A percentile compares a stretch with the other conserved stretches of the same genome.
Conservation (phyloP, 2,888 invertebrate species). For the Pilophorus perplexus region DNA sequence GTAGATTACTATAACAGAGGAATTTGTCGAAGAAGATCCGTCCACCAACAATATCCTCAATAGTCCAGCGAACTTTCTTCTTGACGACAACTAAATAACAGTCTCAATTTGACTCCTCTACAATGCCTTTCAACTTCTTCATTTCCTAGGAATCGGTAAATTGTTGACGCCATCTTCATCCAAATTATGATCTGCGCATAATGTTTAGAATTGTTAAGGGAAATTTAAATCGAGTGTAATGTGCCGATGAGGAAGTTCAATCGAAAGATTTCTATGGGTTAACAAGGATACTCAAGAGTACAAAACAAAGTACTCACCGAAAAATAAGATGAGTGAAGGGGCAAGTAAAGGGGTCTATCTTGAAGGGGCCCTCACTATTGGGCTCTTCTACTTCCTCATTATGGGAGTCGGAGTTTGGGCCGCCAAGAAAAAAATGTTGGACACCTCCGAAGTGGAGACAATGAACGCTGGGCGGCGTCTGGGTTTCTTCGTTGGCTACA, state of each 20-base stretch:
- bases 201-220: no score
- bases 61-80: no score
- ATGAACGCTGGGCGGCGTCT: slow-evolving; percentile 69
- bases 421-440: slow-evolving; percentile 60
- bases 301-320: background rate
- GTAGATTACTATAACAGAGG: no score
- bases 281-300: slow-evolving; percentile 32
- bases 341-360: slow-evolving; percentile 55
- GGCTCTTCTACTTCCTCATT: slow-evolving; percentile 66
- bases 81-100: no score
- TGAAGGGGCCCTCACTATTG: slow-evolving; percentile 62
- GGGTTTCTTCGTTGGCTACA: slow-evolving; percentile 64
- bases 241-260: slow-evolving; percentile 85
- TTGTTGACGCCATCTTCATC: slow-evolving; percentile 58
- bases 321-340: background rate
- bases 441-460: slow-evolving; percentile 60
- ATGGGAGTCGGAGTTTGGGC: slow-evolving; percentile 65
- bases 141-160: slow-evolving; percentile 60
- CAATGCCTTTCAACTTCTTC: slow-evolving; percentile 59
- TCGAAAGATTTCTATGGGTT: slow-evolving; percentile 75
- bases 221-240: no score
- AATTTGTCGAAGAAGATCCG: no score
- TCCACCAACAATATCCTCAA: no score
- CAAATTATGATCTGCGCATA: no score
- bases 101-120: no score